Base-by-base conservation (phyloP, 2,113 vertebrate species). In the Sorex fumeus region DNA sequence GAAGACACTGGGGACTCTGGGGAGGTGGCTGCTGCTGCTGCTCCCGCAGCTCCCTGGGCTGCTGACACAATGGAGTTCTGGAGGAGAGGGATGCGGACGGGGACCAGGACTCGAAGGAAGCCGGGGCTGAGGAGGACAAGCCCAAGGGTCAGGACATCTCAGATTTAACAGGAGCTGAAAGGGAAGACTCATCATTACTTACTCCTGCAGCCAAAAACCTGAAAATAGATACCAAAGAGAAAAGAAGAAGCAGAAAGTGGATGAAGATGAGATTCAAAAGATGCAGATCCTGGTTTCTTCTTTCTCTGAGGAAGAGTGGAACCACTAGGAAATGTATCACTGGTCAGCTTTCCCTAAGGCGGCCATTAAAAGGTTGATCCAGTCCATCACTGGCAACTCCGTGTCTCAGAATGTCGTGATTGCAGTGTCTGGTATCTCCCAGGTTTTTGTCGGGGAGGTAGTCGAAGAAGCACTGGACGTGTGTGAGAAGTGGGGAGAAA, bases 221-320 rank as follows among this genome's bases (percentile, higher is more conserved):
- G 85, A 99, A 99, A 95, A 96, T 99, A 88, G 99, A 99, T 88
- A 97, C 98, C 87, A 99, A 99, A 95, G 99, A 99, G 96, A 98
- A 99, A 99, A 99, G 80, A 99, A 98, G 92, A 98, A 98, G 81
- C 98, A 99, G 23, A 99, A 99, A 69, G 99, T 99, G 8, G 99
- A 99, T n/a, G 99, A 99, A 97, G 99, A 99, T 80, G 99, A 99
- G 97, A 99, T 99, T 89, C 99, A 99, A 96, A 99, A 99, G 98
- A 99, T 99, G 99, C 99, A 99, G 96, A 99, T 99, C 85, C 96
- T 99, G 95, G 99, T 99, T 70, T 99, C 99, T 0, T 99, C 99
- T 10, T 99, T 99, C 76, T 99, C 99, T 36, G 99, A 99, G 95
- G 99, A 99, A 94, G 99, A 99, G 97, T 96, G 99, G 88, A 99